phyloP scores from a whole-genome alignment of 2,888 invertebrate species.

The Heteropelma amictum region DNA sequence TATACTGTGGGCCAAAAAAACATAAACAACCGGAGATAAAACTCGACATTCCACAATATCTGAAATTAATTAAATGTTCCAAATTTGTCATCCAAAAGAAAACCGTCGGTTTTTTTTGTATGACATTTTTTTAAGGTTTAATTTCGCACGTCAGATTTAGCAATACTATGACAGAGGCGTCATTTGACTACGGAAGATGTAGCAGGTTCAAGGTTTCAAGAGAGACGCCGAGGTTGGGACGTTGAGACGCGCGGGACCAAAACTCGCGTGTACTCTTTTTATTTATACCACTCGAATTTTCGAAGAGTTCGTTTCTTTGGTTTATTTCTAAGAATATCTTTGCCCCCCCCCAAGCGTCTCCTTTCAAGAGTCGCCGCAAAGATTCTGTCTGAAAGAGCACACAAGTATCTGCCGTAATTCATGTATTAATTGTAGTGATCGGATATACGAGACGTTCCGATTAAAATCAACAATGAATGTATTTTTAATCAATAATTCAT shows the following conservation, averaged over 20 bases:
- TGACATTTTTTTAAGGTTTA: too few relatives aligned
- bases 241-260: constrained; percentile 15
- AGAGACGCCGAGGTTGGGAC: constrained; percentile 63
- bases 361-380: not conserved
- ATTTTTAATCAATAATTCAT: not conserved
- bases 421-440: not conserved
- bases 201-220: constrained; percentile 57
- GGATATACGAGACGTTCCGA: not conserved
- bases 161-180: constrained; percentile 38
- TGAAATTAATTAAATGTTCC: too few relatives aligned
- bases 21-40: too few relatives aligned
- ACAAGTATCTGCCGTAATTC: not conserved
- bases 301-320: constrained; percentile 17
- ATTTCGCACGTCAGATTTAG: constrained; percentile 33
- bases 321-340: not conserved
- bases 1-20: not conserved
- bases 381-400: not conserved
- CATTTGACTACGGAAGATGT: constrained; percentile 52
- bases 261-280: constrained; percentile 2
- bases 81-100: too few relatives aligned
- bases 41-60: too few relatives aligned
- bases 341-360: not conserved
- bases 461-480: not conserved
- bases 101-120: not conserved
- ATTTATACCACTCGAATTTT: constrained; percentile 27